A percentile compares a stretch with the other conserved stretches of the same genome.
Conservation (phyloP, 2,888 invertebrate species). For the Phalangium opilio region DNA sequence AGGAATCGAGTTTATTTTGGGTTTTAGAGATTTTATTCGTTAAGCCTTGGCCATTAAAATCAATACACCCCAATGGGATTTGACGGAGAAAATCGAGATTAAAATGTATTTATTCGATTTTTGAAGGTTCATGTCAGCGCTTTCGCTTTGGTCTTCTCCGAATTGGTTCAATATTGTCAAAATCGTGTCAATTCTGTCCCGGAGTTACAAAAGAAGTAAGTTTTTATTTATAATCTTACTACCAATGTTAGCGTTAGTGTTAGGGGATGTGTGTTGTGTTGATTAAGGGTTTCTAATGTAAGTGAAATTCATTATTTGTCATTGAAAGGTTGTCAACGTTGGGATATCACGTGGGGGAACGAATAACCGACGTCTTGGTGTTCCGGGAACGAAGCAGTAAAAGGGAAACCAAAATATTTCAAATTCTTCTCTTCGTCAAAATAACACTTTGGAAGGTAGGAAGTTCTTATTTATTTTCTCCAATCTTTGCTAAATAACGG, state of each 20-base stretch:
- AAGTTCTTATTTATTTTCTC: too few relatives aligned
- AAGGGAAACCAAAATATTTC: constrained; percentile 83
- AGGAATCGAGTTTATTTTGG: too few relatives aligned
- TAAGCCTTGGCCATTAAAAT: too few relatives aligned
- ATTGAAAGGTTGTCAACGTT: constrained; percentile 59
- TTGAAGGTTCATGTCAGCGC: constrained; percentile 56
- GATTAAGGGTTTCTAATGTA: too few relatives aligned
- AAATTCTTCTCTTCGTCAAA: constrained; percentile 87
- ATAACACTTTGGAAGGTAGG: constrained; percentile 94
- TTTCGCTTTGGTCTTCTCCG: constrained; percentile 90
- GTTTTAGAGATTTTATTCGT: too few relatives aligned
- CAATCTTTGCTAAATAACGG: too few relatives aligned
- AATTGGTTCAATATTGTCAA: constrained; percentile 95
- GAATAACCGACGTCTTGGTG: constrained; percentile 83
- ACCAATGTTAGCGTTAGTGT: too few relatives aligned
- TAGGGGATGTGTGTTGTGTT: too few relatives aligned
- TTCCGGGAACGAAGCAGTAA: constrained; percentile 84
- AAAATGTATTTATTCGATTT: background rate
- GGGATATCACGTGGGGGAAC: constrained; percentile 85
- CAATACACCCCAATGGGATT: too few relatives aligned
- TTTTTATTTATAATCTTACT: constrained; percentile 23
- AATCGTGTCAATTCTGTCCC: constrained; percentile 38
- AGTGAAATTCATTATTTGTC: too few relatives aligned
- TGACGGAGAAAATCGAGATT: too few relatives aligned
- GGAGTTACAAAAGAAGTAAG: constrained; percentile 45